Evolutionary conservation across 2,113 vertebrate genomes (phyloP).

Genomic region (Phylloscopus trochilus): DNA sequence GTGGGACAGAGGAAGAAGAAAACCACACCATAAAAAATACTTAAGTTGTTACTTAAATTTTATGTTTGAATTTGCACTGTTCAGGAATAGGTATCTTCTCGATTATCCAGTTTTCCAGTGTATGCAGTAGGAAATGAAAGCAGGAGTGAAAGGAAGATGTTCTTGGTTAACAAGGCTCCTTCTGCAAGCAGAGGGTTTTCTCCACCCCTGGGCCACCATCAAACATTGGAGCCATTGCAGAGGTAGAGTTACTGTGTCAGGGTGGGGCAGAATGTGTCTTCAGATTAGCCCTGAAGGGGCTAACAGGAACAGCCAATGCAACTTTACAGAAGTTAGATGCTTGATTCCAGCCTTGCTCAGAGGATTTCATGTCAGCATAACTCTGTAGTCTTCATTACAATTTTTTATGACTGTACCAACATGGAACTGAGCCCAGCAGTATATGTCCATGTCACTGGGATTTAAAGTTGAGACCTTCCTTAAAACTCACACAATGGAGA

Average conservation of each 20-base stretch:
- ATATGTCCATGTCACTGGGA: not conserved
- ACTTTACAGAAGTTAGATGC: not conserved
- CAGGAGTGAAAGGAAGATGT: not conserved
- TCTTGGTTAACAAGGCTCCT: not conserved
- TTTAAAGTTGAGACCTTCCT: not conserved
- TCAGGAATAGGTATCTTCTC: not conserved
- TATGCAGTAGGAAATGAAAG: not conserved
- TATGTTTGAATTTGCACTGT: not conserved
- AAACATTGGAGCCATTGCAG: not conserved
- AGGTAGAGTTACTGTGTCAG: not conserved
- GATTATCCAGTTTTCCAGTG: not conserved
- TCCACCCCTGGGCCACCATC: not conserved
- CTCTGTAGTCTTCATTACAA: not conserved
- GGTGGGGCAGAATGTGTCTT: not conserved
- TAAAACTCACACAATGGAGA: not conserved
- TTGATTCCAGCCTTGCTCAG: not conserved
- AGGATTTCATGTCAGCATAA: not conserved
- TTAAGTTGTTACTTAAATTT: not conserved
- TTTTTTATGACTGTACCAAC: not conserved
- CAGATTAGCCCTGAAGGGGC: not conserved
- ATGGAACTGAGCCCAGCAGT: not conserved
- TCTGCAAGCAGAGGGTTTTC: not conserved
- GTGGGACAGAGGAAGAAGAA: not conserved
- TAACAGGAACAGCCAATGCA: not conserved
- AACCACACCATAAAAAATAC: not conserved